These are phyloP conservation scores for Galaxea fascicularis DNA, from an alignment of 92 coral and sea anemone genomes.

Conservation along the genomic window DNA sequence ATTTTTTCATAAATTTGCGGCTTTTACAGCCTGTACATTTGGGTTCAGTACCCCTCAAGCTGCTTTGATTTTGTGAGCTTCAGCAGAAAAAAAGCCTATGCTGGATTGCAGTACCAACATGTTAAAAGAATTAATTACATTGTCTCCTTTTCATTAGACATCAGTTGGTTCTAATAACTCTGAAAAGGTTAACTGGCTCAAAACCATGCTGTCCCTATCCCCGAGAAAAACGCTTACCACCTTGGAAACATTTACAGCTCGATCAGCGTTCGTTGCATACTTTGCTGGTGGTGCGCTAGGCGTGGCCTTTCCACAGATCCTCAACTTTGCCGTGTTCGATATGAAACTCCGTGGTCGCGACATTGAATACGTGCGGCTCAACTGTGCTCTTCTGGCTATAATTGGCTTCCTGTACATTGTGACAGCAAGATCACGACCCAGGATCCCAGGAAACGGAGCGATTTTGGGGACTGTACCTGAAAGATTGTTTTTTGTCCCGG, in stretches of 20 bases:
- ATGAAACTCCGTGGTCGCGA: conserved; percentile 33
- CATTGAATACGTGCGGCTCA: conserved; percentile 33
- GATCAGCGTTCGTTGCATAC: conserved; percentile 45
- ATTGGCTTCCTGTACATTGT: conserved; percentile 55
- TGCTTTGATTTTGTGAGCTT: too few relatives aligned
- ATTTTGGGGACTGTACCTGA: conserved; percentile 58
- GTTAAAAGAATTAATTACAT: neutral
- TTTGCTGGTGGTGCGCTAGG: conserved; percentile 22
- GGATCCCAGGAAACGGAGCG: conserved; percentile 46
- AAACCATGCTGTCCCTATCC: conserved; percentile 53
- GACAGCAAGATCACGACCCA: conserved; percentile 33
- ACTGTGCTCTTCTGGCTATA: conserved; percentile 14
- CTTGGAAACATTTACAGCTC: conserved; percentile 31
- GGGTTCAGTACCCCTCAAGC: too few relatives aligned
- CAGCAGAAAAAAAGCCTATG: neutral
- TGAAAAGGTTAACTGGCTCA: conserved; percentile 25
- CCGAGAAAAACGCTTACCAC: conserved; percentile 32
- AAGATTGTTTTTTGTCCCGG: conserved; percentile 30
- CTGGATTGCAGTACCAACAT: neutral
- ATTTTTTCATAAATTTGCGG: too few relatives aligned
- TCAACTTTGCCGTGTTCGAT: conserved; percentile 28
- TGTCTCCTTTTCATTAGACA: neutral
- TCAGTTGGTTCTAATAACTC: neutral
- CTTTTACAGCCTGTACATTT: too few relatives aligned
- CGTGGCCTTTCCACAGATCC: conserved; percentile 28